Base-by-base conservation (phyloP, 2,888 invertebrate genomes). In the Sarcophaga caerulescens region DNA sequence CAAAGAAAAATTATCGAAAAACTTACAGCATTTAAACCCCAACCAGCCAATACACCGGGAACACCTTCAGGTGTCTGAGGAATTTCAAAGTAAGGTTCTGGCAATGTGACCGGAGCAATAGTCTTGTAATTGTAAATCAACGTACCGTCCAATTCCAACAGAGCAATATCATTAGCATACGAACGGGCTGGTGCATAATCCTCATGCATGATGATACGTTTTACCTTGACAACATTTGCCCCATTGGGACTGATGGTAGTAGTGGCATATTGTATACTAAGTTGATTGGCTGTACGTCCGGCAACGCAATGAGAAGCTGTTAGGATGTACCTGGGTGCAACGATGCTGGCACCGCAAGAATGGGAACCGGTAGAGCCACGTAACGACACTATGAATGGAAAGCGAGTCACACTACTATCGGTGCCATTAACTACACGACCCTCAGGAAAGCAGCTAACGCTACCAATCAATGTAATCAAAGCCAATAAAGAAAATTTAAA, bases 121-220 rank as follows among this genome's bases (percentile, higher is more conserved):
- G 88, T 89, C 79, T 87, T 86, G 45, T 89, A 85, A 74, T 92
- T 90, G n/a, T 90, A 91, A 17, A 86, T 66, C 10, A 93, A 87
- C 1, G 91, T 88, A 0, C 78, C 86, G 1, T 73, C 81, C 79
- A 92, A 88, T 90, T 93, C 89, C 25, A 94, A 75, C 44, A 94
- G 81, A 5, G 93, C 92, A 19, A 94, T 92, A 59, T 94, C 94
- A 80, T 93, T 93, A 81, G 93, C 92, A 69, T 91, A 91, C 11
- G 87, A 85, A 0, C 85, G 80, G 6, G 0, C 4, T 0, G 88
- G 89, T 80, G 89, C 86, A 88, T 92, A 94, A 0, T 69, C 19
- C 10, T 92, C 90, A 63, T 93, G 94, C 44, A 89, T 87, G n/a
- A 93, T 90, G 21, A 92, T 88, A 3, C 88, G 87, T 52, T 89